Base-by-base conservation (phyloP, 2,888 invertebrate genomes). In the Tuta absoluta region DNA sequence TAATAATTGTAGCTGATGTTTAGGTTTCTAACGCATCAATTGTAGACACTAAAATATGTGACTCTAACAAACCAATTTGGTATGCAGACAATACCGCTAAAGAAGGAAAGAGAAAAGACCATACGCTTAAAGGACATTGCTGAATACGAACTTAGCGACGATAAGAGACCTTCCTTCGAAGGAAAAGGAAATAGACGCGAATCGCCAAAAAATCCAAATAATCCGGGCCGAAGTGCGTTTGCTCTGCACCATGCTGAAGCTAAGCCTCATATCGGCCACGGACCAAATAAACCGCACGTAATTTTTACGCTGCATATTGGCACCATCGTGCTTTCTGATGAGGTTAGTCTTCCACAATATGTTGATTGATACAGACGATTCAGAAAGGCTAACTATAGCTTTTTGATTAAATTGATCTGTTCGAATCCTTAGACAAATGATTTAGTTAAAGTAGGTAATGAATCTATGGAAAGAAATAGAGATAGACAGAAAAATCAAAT, bases 231-330 rank as follows among this genome's bases (percentile, higher is more conserved):
- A 17, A 53, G 63, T 2, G 64, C 62, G 49, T 64, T 74, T 28
- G 66, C 71, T 1, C 65, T 75, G 56, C 67, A 63, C 14, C 69
- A 48, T 2, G 62, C 73, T 3, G 56, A 66, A 0, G 81, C 69
- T 21, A 68, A 64, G 11, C 72, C 74, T 4, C 71, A 72, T 10
- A 77, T 85, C 33, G 71, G 75, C 2, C 74, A 75, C 49, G 58
- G 7, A 5, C 56, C 70, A 0, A 48, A 65, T 62, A 28, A 74
- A 0, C 78, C 79, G 1, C 74, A 71, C 11, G 81, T 82, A 58
- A 67, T 75, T 4, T 87, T 86, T 71, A 84, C 78, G 0, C 67
- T 86, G 68, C 86, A 87, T 57, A 76, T 87, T 62, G 84, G 85
- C 7, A 84, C 83, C 0, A 68, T 86, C 3, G 81, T 87, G 23